Base-by-base conservation (phyloP, 2,797 vertebrate species). In the Gouania willdenowi region DNA sequence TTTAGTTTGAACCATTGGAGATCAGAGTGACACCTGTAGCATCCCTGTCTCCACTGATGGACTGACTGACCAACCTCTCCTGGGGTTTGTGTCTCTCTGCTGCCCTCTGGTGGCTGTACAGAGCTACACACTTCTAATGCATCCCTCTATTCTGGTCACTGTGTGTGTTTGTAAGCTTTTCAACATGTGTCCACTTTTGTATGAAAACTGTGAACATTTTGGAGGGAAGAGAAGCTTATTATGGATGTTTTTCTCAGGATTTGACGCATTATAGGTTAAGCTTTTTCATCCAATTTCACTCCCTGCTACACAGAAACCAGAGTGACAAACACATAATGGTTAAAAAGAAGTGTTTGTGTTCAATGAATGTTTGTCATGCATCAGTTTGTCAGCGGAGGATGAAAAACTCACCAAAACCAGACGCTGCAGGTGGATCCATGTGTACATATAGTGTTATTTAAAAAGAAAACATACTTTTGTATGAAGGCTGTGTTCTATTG, bases 131-230 rank as follows among this genome's bases (percentile, higher is more conserved):
- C 19, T 51, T 43, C 30, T 53, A 69, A 71, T 77, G 67, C 71
- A 46, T 49, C 59, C 64, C 62, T 76, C 55, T n/a, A n/a, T 1
- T 71, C 52, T 72, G 44, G 62, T 75, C 37, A 48, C 61, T 62
- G 73, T 80, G 50, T 64, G 57, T 73, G 65, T 81, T 73, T 82
- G 80, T 79, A 74, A 12, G 26, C 28, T 69, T 79, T 75, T 52
- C 66, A 49, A 61, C 56, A 65, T 48, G 31, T 56, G 46, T 61
- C 38, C n/a, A 36, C 41, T 52, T 71, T 71, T 75, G 56, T 16
- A 29, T 39, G 40, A 28, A 21, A 31, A 20, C 19, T 5, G 30
- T 27, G 19, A 19, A 21, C 10, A 57, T 9, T n/a, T n/a, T 11
- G 17, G 27, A 12, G 8, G 27, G 14, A 26, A 31, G 27, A 11